A percentile compares a stretch with the other conserved stretches of the same genome.
Conservation (phyloP, 2,113 vertebrate species). For the Cryptotis parvus region DNA sequence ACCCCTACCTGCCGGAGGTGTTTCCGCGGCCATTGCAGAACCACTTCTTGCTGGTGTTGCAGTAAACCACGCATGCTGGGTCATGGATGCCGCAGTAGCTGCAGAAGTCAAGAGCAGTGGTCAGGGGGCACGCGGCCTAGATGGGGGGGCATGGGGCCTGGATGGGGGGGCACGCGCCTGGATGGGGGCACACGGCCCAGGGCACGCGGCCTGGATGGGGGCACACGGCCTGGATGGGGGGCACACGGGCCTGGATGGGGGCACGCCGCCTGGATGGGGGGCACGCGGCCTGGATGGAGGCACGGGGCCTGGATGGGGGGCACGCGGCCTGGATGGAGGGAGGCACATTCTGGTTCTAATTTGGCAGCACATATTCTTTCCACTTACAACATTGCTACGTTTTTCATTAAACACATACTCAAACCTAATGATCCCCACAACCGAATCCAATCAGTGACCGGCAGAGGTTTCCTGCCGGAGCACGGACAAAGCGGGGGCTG, state of each 20-base stretch:
- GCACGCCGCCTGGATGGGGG: no score
- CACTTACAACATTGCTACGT: conserved; percentile 65
- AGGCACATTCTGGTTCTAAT: conserved; percentile 57
- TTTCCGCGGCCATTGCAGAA: conserved; percentile 99
- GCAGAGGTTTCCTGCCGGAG: not conserved
- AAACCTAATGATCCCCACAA: conserved; percentile 29
- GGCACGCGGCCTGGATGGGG: no score
- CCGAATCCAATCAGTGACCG: not conserved
- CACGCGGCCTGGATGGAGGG: no score
- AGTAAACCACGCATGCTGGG: conserved; percentile 98
- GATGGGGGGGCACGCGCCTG: no score
- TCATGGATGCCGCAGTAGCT: conserved; percentile 99
- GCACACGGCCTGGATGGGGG: no score
- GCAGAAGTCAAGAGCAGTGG: conserved; percentile 40
- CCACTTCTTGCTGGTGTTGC: conserved; percentile 99
- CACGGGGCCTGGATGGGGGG: no score
- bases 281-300: no score
- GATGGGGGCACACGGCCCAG: no score
- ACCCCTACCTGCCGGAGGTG: conserved; percentile 96
- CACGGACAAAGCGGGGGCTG: not conserved
- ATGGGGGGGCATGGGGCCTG: no score
- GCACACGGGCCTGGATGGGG: no score
- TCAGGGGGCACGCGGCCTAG: no score
- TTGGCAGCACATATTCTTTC: conserved; percentile 65
- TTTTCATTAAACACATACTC: conserved; percentile 70